These are phyloP conservation scores for Menidia menidia DNA, from an alignment of 2,797 vertebrate genomes.

Conservation along the genomic window DNA sequence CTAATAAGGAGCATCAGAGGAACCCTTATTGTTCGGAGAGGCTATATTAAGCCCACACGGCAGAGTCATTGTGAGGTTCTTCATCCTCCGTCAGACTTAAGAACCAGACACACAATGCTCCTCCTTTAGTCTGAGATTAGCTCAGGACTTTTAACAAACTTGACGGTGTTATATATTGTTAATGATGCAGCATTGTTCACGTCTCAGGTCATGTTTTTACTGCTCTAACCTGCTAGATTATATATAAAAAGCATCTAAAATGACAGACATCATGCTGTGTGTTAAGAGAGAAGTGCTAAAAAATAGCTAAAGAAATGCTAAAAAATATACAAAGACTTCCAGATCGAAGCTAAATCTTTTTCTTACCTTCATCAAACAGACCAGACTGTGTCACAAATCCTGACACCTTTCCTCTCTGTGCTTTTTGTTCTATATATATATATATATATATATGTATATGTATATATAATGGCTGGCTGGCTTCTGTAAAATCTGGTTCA, in stretches of 20 bases:
- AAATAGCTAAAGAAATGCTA: neutral
- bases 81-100: neutral
- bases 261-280: neutral
- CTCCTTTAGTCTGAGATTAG: neutral
- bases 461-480: no score
- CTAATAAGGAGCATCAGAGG: slow-evolving; percentile 52
- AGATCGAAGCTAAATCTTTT: slow-evolving; percentile 9
- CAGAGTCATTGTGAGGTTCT: neutral
- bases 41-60: neutral
- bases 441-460: no score
- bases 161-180: neutral
- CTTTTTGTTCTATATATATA: neutral
- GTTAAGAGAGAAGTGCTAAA: neutral
- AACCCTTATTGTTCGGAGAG: slow-evolving; percentile 14
- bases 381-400: neutral
- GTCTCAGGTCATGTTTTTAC: slow-evolving; percentile 2
- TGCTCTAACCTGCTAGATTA: neutral
- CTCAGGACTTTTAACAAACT: neutral
- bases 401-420: neutral
- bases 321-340: neutral
- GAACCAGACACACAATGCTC: neutral
- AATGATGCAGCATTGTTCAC: neutral
- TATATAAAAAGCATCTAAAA: neutral
- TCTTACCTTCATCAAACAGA: slow-evolving; percentile 7
- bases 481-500: no score